These are phyloP conservation scores for Sebastes trivittatus DNA, from an alignment of 2,797 vertebrate species.

Conservation along the genomic window DNA sequence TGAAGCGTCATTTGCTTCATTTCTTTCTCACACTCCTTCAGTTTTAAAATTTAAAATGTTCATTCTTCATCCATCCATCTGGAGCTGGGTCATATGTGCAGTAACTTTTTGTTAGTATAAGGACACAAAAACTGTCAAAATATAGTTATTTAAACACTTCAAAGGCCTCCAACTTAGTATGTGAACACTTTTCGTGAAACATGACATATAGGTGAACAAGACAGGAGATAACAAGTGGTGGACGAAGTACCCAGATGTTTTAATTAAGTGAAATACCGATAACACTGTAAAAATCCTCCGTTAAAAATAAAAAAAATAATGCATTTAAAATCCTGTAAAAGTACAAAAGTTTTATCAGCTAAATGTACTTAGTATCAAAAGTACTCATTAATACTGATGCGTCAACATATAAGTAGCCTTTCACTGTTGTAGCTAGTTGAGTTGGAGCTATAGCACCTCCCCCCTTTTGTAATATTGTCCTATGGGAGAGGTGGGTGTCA, in stretches of 20 bases:
- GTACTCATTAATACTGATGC: too few relatives aligned
- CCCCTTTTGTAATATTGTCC: background rate
- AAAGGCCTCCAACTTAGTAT: background rate
- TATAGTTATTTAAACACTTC: background rate
- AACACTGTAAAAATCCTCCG: background rate
- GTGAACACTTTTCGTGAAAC: background rate
- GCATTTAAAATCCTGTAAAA: too few relatives aligned
- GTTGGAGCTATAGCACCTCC: background rate
- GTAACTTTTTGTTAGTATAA: background rate
- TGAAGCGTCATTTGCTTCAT: background rate
- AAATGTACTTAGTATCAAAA: too few relatives aligned
- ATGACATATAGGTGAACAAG: background rate
- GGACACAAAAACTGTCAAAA: background rate
- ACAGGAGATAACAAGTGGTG: background rate
- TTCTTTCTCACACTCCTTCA: conserved; percentile 2
- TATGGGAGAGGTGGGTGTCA: background rate
- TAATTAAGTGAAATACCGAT: background rate
- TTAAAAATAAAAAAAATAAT: background rate
- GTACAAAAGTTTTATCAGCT: too few relatives aligned
- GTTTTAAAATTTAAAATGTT: background rate
- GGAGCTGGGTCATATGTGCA: background rate
- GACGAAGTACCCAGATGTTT: background rate
- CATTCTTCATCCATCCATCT: background rate
- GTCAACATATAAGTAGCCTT: background rate
- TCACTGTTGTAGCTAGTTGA: background rate